Evolutionary conservation across 2,888 invertebrate genomes (phyloP).

Genomic region (Cantharis rufa): DNA sequence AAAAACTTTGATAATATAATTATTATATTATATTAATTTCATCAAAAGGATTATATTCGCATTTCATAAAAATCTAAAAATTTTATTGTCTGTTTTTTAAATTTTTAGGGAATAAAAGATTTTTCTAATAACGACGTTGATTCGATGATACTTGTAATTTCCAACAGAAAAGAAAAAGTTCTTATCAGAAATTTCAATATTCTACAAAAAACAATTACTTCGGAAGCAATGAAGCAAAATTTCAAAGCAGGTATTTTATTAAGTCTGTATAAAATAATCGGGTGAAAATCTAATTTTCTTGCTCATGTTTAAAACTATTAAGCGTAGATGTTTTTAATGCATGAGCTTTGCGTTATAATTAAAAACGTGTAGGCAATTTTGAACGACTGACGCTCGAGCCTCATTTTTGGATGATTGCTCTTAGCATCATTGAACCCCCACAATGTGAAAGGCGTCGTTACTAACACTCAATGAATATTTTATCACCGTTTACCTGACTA

Average conservation of each 20-base stretch:
- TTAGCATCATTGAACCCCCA: conserved; percentile 17
- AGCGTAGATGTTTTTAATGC: conserved; percentile 20
- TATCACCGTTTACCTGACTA: conserved; percentile 15
- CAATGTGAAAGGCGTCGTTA: conserved; percentile 1
- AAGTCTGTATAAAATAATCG: conserved; percentile 13
- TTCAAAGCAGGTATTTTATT: conserved; percentile 5
- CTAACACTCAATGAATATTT: conserved; percentile 21
- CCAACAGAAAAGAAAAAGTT: not conserved
- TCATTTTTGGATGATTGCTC: conserved; percentile 17
- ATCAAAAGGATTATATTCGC: too few species aligned
- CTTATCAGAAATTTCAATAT: not conserved
- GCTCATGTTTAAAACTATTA: conserved; percentile 20
- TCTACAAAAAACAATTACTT: conserved; percentile 12
- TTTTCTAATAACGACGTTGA: not conserved
- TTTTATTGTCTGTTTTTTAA: too few species aligned
- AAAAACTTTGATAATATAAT: too few species aligned
- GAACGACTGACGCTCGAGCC: conserved; percentile 13
- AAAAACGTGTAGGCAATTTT: conserved; percentile 25
- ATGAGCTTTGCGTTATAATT: conserved; percentile 21
- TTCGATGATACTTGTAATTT: not conserved
- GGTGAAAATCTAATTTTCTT: conserved; percentile 18
- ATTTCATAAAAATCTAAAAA: too few species aligned
- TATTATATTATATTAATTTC: too few species aligned
- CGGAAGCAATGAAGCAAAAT: not conserved
- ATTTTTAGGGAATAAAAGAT: too few species aligned